Evolutionary conservation across 1,140 invertebrate species (phyloP), one percentile per base, ranked within the genome.

Genomic region (Drosophila repleta): DNA sequence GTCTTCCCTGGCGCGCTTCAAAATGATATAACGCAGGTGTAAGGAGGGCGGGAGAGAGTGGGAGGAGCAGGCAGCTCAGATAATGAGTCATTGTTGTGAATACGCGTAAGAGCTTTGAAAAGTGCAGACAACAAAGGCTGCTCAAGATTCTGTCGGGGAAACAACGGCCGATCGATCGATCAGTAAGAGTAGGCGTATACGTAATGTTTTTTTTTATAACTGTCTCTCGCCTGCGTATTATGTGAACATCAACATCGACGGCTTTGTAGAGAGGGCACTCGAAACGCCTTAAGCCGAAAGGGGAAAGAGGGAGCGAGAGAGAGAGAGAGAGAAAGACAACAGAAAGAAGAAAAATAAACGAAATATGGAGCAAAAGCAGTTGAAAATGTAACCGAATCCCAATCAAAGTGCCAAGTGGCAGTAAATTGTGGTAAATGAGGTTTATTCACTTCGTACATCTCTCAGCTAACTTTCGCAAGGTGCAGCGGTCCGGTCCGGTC

Each of bases 381-480:
- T 66, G 70, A 58, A 77, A 81, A 77, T 67, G 75, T 71, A 75
- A 78, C 62, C 62, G 58, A 74, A 74, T 66, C 61, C 63, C 63
- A 66, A 72, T 72, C 53, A 57, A 60, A 58, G 32, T 58, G 68
- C 68, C 37, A 72, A 74, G 71, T 79, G 75, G 48, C 51, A 51
- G 58, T 83, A 79, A 84, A 84, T 79, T 79, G 80, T 61, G 63
- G 71, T 74, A 87, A 84, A 87, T 84, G 77, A 66, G 60, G 63
- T 87, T 85, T 85, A 87, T 85, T 87, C 78, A 81, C 37, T 15
- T 43, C 32, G 21, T 51, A 43, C 72, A 68, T 58, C 68, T 57
- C 46, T 49, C 46, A 68, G 48, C 37, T 15, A 32, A 79, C 78
- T 88, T 87, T 88, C 75, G 74, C 75, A 69, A 69, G 76, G 48